These are phyloP conservation scores for Sepiola atlantica DNA, from an alignment of 2,888 invertebrate genomes.

Conservation along the genomic window DNA sequence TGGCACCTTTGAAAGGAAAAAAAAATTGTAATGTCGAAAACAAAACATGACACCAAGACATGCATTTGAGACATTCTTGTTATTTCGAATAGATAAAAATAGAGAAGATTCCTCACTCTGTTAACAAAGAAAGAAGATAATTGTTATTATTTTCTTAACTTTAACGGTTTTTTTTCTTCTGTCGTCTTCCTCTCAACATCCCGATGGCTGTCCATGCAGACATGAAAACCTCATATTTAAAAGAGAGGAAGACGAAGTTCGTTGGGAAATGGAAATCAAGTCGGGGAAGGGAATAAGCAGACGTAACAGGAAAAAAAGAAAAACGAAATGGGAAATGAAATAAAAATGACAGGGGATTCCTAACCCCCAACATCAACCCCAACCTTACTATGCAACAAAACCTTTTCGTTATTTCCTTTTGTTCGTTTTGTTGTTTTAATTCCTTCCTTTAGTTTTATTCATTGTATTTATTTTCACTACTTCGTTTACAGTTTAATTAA, in stretches of 20 bases:
- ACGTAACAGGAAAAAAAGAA: no score
- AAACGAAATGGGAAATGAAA: not conserved
- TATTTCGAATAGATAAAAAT: not conserved
- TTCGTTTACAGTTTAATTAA: no score
- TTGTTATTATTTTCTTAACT: conserved; percentile 2
- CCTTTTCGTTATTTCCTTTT: not conserved
- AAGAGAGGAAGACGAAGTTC: not conserved
- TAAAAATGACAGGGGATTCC: not conserved
- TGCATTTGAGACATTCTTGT: not conserved
- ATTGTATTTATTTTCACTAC: no score
- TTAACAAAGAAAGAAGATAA: conserved; percentile 6
- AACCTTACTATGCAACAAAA: not conserved
- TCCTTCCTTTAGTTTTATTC: not conserved
- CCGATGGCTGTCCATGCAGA: not conserved
- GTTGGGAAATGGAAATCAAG: not conserved
- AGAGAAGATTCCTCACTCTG: not conserved
- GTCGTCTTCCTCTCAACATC: not conserved
- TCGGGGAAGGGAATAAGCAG: not conserved
- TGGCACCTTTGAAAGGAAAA: not conserved
- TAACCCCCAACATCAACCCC: not conserved
- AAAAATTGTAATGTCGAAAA: not conserved
- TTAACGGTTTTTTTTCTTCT: not conserved
- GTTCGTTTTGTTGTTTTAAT: not conserved
- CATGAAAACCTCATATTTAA: conserved; percentile 4
- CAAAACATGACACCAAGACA: not conserved